These are phyloP conservation scores for Synanceia verrucosa DNA, from an alignment of 2,797 vertebrate species.

Conservation along the genomic window DNA sequence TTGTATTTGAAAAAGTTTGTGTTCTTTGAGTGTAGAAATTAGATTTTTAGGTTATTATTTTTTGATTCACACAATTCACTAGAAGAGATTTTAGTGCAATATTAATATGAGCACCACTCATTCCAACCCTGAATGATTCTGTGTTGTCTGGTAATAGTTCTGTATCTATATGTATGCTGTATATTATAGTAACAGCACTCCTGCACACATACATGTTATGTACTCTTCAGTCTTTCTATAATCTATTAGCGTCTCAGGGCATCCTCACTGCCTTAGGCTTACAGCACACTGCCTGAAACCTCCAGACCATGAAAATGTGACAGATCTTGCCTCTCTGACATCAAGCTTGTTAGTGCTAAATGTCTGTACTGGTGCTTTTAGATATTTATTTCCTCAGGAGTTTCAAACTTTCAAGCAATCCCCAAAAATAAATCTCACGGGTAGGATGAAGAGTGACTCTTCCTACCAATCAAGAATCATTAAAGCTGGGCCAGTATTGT, in stretches of 20 bases:
- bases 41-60: conserved; percentile 11
- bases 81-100: conserved; percentile 52
- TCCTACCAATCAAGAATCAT: neutral
- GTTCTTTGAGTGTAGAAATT: conserved; percentile 25
- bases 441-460: neutral
- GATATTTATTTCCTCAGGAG: conserved; percentile 51
- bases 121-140: no score
- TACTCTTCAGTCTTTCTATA: conserved; percentile 24
- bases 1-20: conserved; percentile 22
- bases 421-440: neutral
- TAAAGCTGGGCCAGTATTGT: conserved; percentile 46
- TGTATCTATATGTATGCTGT: conserved; percentile 9
- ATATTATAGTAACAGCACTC: conserved; percentile 25
- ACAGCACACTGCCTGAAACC: conserved; percentile 60
- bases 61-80: conserved; percentile 11
- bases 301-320: conserved; percentile 19
- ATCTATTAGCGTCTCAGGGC: conserved; percentile 65
- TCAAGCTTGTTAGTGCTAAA: conserved; percentile 19
- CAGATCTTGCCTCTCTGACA: conserved; percentile 16
- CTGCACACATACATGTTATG: conserved; percentile 10
- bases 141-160: conserved; percentile 15
- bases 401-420: conserved; percentile 5
- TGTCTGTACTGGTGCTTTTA: conserved; percentile 55
- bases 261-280: conserved; percentile 54
- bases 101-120: conserved; percentile 30